Base-by-base conservation (phyloP, 2,888 invertebrate species). In the Orthonychiurus folsomi region DNA sequence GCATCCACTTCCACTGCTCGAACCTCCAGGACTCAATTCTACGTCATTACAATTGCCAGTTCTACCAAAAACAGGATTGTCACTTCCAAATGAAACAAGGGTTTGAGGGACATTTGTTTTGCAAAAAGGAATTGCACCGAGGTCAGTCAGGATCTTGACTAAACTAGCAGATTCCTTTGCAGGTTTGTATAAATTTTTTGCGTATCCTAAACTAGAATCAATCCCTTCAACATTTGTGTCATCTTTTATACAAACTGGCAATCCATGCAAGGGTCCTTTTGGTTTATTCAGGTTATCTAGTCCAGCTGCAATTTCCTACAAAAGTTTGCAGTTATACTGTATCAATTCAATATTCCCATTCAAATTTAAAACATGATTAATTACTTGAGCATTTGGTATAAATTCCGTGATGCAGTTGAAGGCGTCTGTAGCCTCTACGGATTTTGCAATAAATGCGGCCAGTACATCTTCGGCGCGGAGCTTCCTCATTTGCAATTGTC, bases 91-190 rank as follows among this genome's bases (percentile, higher is more conserved):
- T 1, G 68, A 64, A 53, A 69, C 54, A 20, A 67, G 62, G 15
- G 65, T 67, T 76, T 75, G 24, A 76, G 78, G 75, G 78, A 80
- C 56, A 25, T 64, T 69, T 1, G 72, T 69, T 54, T 64, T 67
- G 27, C 69, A 69, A 50, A 69, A 67, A 0, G 80, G 80, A 47
- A 81, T 73, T n/a, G 79, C 81, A 56, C 81, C 81, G 5, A 75
- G 69, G 2, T 73, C 63, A 50, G 60, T 55, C 9, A 71, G 59
- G 3, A 64, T 61, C 37, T 65, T 26, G n/a, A 70, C 64, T 18
- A 68, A 57, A 1, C 64, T 61, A 1, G 69, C 67, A 21, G 60
- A 63, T 23, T 63, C 59, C 0, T 27, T 50, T 5, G 66, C 65
- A 21, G 66, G 65, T 2, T 50, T 58, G 47, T 60, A 66, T 15